Conservation (phyloP, 2,888 invertebrate genomes). For the Rotaria sp. region DNA sequence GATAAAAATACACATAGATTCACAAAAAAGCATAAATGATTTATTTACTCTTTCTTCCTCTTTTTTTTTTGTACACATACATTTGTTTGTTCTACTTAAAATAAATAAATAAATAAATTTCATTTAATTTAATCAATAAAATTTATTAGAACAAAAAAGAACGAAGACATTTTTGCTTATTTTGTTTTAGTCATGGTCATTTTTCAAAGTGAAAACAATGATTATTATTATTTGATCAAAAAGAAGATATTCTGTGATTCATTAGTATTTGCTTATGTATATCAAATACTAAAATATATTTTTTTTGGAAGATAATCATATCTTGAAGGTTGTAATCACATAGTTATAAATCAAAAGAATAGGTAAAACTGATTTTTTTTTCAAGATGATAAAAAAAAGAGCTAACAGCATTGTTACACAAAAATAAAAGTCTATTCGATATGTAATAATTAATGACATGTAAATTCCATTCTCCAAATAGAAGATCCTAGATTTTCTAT, state of each 20-base stretch:
- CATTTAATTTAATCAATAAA: not conserved
- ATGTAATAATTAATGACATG: too few species aligned
- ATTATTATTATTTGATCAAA: not conserved
- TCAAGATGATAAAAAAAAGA: too few species aligned
- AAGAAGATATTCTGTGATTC: not conserved
- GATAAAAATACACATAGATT: constrained; percentile 10
- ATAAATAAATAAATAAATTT: not conserved
- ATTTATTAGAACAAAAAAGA: too few species aligned
- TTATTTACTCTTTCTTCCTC: not conserved
- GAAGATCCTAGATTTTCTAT: too few species aligned
- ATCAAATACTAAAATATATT: not conserved
- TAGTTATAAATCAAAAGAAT: not conserved
- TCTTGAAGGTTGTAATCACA: not conserved
- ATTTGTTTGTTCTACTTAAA: not conserved
- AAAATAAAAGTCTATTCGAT: too few species aligned
- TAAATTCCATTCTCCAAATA: too few species aligned
- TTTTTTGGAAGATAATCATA: not conserved
- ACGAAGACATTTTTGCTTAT: too few species aligned
- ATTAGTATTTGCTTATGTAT: not conserved
- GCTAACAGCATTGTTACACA: too few species aligned
- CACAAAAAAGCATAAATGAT: not conserved
- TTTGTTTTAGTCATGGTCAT: too few species aligned
- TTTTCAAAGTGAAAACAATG: too few species aligned
- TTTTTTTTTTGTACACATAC: not conserved
- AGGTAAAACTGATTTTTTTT: not conserved